Base-by-base conservation (phyloP, 2,888 invertebrate species). In the Nycteola revayana region DNA sequence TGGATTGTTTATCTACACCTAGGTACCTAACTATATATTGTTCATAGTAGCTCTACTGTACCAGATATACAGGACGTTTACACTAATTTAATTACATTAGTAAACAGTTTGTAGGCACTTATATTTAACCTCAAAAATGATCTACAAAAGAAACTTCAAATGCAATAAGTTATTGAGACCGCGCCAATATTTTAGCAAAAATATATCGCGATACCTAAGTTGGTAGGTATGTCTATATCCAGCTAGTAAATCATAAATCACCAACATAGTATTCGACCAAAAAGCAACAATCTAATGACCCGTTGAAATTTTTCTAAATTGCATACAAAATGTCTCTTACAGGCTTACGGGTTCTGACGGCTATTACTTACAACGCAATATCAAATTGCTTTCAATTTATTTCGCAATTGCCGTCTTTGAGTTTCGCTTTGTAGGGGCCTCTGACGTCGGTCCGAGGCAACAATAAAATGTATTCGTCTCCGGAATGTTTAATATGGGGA, bases 401-500 rank as follows among this genome's bases (percentile, higher is more conserved):
- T 87, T 87, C 86, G 86, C 88, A 86, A 87, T 88, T 87, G 87
- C 88, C 88, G 86, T 88, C 87, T 88, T 87, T 88, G 87, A 87
- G 87, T 87, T 87, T 86, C 87, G 85, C 87, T 88, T 87, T 87
- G 87, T 86, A 84, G 85, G 84, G 79, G 81, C 81, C 84, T 86
- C 85, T 85, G 87, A 87, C 86, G 87, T 75, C 86, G 86, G 87
- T 85, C 85, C 85, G 82, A 84, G 83, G 84, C 88, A 85, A 87
- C 88, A 88, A 88, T 89, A 87, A 89, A 87, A 88, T 89, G 88
- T 89, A 89, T 89, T 89, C 89, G 89, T 88, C 85, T 86, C 84
- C 84, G 89, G 89, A 89, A 89, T 89, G 89, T 89, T 89, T 89
- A 89, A 89, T 89, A 89, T 89, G 89, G 89, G 89, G 89, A 89